Conservation (phyloP, 2,113 vertebrate species). For the Etia nguti region DNA sequence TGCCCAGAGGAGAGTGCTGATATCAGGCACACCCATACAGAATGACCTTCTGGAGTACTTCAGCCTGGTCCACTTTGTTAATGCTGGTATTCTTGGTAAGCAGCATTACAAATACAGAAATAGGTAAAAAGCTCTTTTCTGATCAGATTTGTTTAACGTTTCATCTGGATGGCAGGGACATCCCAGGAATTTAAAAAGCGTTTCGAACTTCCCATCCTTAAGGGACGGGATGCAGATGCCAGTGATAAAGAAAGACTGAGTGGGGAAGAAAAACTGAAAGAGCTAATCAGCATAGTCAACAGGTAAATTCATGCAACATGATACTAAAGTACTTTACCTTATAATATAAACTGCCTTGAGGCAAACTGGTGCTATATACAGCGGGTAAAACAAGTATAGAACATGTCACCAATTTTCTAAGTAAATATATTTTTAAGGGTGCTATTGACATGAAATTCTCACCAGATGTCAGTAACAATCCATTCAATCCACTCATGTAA, state of each 20-base stretch:
- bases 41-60: constrained; percentile 98
- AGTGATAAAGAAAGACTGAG: constrained; percentile 78
- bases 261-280: constrained; percentile 90
- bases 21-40: constrained; percentile 96
- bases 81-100: constrained; percentile 90
- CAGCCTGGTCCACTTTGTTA: constrained; percentile 96
- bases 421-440: background rate
- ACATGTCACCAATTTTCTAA: background rate
- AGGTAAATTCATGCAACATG: constrained; percentile 63
- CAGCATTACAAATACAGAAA: background rate
- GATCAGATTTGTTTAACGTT: background rate
- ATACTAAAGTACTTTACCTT: background rate
- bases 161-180: constrained; percentile 73
- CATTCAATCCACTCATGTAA: background rate
- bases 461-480: background rate
- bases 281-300: constrained; percentile 91
- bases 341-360: background rate
- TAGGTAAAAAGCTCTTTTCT: background rate
- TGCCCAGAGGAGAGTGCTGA: constrained; percentile 86
- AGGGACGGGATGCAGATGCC: constrained; percentile 89
- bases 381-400: too few relatives aligned
- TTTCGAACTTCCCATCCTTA: constrained; percentile 93
- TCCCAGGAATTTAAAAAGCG: constrained; percentile 94
- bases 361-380: background rate
- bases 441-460: background rate